Evolutionary conservation across 2,113 vertebrate species (phyloP).

Genomic region (Tachysurus fulvidraco): DNA sequence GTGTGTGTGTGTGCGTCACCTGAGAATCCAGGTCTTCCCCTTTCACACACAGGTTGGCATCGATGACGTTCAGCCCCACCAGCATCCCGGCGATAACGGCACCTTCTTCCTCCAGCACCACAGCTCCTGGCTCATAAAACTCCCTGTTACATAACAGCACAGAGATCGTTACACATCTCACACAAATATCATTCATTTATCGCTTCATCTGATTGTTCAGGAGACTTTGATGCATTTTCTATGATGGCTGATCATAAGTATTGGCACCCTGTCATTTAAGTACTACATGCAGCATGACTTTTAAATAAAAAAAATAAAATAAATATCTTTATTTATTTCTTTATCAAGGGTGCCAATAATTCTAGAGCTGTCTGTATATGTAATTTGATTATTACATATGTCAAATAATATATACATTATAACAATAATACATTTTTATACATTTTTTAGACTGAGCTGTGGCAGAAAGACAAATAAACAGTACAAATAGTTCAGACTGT

Average conservation of each 20-base stretch:
- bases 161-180: not conserved
- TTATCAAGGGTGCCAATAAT: not conserved
- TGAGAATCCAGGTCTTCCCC: slow-evolving; percentile 97
- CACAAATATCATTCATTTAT: not conserved
- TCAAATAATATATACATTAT: too few species aligned
- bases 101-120: slow-evolving; percentile 97
- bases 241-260: not conserved
- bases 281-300: too few species aligned
- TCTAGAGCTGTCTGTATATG: not conserved
- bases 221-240: not conserved
- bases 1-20: slow-evolving; percentile 69
- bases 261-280: not conserved
- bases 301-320: too few species aligned
- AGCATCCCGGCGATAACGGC: slow-evolving; percentile 89
- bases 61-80: slow-evolving; percentile 95
- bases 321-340: too few species aligned
- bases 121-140: slow-evolving; percentile 90
- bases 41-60: slow-evolving; percentile 98
- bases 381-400: not conserved
- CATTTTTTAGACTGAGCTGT: not conserved
- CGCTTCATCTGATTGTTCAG: not conserved
- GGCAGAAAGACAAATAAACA: not conserved
- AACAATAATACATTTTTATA: too few species aligned
- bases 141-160: slow-evolving; percentile 73
- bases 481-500: not conserved